Base-by-base conservation (phyloP, 1,140 invertebrate species). In the Wasmannia auropunctata region DNA sequence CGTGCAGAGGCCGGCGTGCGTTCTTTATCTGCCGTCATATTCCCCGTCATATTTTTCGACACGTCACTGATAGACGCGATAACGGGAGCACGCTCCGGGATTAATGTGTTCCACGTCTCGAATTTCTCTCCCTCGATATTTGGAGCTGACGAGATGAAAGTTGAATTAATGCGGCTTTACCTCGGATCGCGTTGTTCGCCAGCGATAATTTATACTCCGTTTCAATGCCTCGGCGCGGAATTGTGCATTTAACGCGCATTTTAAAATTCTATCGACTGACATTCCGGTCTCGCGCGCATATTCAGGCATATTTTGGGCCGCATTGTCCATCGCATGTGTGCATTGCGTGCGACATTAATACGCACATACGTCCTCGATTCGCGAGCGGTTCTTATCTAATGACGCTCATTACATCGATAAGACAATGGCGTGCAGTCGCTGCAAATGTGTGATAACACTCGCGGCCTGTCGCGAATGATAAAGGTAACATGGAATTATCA, bases 11-110 rank as follows among this genome's bases (percentile, higher is more conserved):
- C 14, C 14, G 19, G n/a, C 25, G 25, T 34, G 34, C 37, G 67
- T 83, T 83, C 79, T 83, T 83, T 83, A 83, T 83, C 67, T 83
- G 49, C 67, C 51, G 67, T 58, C 79, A 62, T 46, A 83, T 70
- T 40, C 31, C n/a, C 63, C 63, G 25, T 67, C 46, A 67, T 88
- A 86, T 89, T 87, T 83, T 91, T 87, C 80, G 49, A 87, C 69
- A 60, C 69, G 70, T 70, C 86, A 87, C 37, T 31, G 51, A 83
- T 83, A 72, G 37, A 58, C 31, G 79, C 37, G 79, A 83, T 83
- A 83, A 83, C 67, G 40, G 58, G 65, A 60, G 25, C 67, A 83
- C 16, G 67, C 49, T n/a, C 10, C 25, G 40, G 51, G 67, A 83
- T 83, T 83, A 83, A 83, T 46, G 37, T 58, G 79, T 74, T 31